These are phyloP conservation scores for Metopia argyrocephala DNA, from an alignment of 2,888 invertebrate species.

Conservation along the genomic window DNA sequence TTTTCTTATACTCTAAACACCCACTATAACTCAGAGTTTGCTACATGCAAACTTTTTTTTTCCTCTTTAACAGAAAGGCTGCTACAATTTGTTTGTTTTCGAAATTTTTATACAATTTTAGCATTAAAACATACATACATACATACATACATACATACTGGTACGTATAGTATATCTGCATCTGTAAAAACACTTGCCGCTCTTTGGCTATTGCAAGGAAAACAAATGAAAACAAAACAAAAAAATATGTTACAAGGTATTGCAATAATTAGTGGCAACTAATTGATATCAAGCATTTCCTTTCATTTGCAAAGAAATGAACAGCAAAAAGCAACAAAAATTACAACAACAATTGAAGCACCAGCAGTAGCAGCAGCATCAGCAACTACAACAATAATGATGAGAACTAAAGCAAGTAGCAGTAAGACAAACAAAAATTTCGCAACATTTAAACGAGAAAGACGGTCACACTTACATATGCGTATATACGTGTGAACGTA, in stretches of 20 bases:
- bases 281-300: constrained; percentile 79
- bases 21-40: too few relatives aligned
- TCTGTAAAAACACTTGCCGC: constrained; percentile 20
- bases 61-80: too few relatives aligned
- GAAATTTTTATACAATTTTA: too few relatives aligned
- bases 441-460: constrained; percentile 43
- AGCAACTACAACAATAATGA: not conserved
- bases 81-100: too few relatives aligned
- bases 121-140: too few relatives aligned
- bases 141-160: too few relatives aligned
- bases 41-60: too few relatives aligned
- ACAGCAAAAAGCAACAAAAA: not conserved
- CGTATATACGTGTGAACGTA: constrained; percentile 18
- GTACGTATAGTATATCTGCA: too few relatives aligned
- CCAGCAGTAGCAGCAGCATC: not conserved
- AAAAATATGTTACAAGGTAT: constrained; percentile 77
- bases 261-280: constrained; percentile 79
- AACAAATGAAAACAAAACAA: constrained; percentile 5
- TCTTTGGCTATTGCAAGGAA: not conserved
- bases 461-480: constrained; percentile 15
- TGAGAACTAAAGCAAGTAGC: not conserved
- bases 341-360: not conserved
- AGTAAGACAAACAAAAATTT: constrained; percentile 34
- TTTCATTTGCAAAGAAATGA: constrained; percentile 69
- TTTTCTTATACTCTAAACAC: too few relatives aligned